Evolutionary conservation across 1,140 invertebrate genomes (phyloP).

Genomic region (Brachionus rotundiformis): DNA sequence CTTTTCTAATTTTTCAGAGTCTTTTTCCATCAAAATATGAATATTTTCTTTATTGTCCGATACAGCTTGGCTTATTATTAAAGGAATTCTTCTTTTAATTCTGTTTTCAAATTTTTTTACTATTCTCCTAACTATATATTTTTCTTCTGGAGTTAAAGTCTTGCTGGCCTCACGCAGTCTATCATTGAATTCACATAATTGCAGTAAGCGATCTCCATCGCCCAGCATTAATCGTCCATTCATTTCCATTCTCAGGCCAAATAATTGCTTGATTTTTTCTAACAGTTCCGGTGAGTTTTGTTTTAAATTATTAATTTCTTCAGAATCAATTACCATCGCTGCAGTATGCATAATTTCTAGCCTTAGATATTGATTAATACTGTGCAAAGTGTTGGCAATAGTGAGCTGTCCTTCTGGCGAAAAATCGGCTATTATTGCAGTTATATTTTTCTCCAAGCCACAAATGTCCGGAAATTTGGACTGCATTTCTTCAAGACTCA

Average conservation of each 20-base stretch:
- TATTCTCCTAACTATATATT: not conserved
- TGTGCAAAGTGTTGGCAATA: not conserved
- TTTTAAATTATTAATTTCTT: constrained; percentile 10
- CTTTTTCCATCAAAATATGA: not conserved
- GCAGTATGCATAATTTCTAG: constrained; percentile 7
- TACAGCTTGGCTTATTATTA: constrained; percentile 19
- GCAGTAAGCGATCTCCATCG: not conserved
- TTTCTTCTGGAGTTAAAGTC: not conserved
- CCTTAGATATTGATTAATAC: constrained; percentile 35
- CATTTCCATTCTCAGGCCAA: not conserved
- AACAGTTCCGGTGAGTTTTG: constrained; percentile 10
- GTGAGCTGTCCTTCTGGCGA: not conserved
- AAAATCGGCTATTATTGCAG: not conserved
- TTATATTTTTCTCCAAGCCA: constrained; percentile 3
- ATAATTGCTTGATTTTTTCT: not conserved
- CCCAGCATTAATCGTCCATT: not conserved
- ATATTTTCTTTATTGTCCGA: constrained; percentile 22
- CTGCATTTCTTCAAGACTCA: constrained; percentile 8
- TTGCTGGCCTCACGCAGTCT: not conserved
- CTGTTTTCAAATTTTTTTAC: constrained; percentile 9
- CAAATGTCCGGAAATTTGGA: constrained; percentile 17
- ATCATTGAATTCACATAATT: constrained; percentile 26
- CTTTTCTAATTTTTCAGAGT: not conserved
- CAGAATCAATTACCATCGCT: not conserved
- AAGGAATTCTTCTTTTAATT: not conserved